phyloP scores from a whole-genome alignment of 1,140 invertebrate genomes.

The Drosophila pruinosa region DNA sequence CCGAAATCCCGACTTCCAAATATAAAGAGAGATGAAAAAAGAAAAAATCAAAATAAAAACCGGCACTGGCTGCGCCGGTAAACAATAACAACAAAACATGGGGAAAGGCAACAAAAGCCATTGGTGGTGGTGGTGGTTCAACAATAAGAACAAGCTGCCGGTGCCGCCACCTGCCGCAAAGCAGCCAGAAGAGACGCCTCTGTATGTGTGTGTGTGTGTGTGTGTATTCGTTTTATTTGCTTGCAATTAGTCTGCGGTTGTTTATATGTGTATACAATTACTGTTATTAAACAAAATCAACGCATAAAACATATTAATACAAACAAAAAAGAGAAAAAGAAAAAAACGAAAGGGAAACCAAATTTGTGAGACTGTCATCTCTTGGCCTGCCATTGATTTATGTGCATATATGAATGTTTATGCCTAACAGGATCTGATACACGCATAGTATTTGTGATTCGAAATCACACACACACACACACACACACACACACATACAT shows the following conservation, averaged over 20 bases:
- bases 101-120: conserved; percentile 46
- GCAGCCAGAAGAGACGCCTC: conserved; percentile 16
- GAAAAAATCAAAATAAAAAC: conserved; percentile 36
- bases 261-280: background rate
- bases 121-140: conserved; percentile 2
- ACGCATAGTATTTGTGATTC: background rate
- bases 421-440: background rate
- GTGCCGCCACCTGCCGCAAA: conserved; percentile 20
- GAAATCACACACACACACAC: background rate
- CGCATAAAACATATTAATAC: background rate
- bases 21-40: conserved; percentile 24
- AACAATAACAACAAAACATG: conserved; percentile 72
- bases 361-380: background rate
- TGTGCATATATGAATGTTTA: background rate
- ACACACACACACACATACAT: background rate
- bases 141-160: conserved; percentile 22
- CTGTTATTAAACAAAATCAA: background rate
- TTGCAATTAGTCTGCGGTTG: background rate
- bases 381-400: background rate
- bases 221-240: background rate
- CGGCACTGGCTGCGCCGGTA: conserved; percentile 61
- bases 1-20: conserved; percentile 14
- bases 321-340: background rate
- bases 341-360: background rate
- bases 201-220: background rate